Evolutionary conservation across 2,113 vertebrate genomes (phyloP), one percentile per base, ranked within the genome.

Genomic region (Eclectus roratus): DNA sequence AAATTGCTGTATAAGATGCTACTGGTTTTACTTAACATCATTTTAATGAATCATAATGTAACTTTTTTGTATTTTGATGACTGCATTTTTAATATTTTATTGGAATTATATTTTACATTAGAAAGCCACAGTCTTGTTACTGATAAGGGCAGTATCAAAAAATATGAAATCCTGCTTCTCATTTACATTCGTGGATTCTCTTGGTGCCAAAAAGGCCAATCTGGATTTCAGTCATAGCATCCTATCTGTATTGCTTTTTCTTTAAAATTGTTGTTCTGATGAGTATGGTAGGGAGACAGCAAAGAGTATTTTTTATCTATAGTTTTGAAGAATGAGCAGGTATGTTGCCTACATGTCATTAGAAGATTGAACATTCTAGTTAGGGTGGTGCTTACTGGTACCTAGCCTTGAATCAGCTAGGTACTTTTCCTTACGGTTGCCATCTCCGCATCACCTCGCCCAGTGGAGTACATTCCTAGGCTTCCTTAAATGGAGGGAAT

Each of bases 1-100:
- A 53, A 89, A 81, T 64, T 78, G 55, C 85, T 96, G 73, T 93
- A 28, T 93, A 79, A 87, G 70, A 96, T 97, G 94, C 88, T 96
- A 28, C 60, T 96, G 90, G 4, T 93, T 89, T 87, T 87, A 58
- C 58, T 49, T 44, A 65, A 94, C 17, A 6, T 85, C 6, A 19
- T 93, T 96, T 95, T 79, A 80, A 84, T 88, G 52, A 88, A 82
- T n/a, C 37, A 21, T 25, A 81, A 87, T 70, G 79, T 74, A 52
- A 37, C n/a, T 31, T 78, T 83, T 93, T 89, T 91, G 39, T 74
- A 81, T 93, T 94, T 91, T 94, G 69, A 84, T 93, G 68, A 91
- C 64, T 88, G 78, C 76, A 84, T 93, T 94, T 61, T 47, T 88
- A 88, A 35, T 94, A 68, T 73, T 89, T 91, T 74, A 68, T 46